These are phyloP conservation scores for Ctenodactylus gundi DNA, from an alignment of 2,113 vertebrate genomes.

Conservation along the genomic window DNA sequence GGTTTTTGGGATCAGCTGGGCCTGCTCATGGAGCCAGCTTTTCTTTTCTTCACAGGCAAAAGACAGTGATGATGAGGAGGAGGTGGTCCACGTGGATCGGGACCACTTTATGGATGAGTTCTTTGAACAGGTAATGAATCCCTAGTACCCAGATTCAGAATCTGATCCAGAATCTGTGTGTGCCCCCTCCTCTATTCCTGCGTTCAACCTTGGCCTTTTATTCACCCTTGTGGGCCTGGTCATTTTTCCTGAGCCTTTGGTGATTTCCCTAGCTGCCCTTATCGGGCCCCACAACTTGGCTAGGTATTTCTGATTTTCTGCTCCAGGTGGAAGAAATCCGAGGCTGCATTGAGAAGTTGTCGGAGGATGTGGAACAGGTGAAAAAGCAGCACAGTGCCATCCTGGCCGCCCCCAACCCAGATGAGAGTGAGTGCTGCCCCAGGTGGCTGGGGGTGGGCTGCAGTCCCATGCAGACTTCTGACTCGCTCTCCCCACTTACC, in stretches of 20 bases:
- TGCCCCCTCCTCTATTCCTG: neutral
- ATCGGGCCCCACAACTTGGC: neutral
- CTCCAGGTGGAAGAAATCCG: conserved; percentile 93
- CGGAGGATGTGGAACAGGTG: conserved; percentile 95
- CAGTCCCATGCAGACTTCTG: neutral
- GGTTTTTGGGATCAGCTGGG: neutral
- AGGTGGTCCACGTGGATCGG: conserved; percentile 94
- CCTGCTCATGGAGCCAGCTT: neutral
- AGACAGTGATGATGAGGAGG: conserved; percentile 96
- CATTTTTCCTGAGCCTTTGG: neutral
- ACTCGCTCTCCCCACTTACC: rapidly evolving
- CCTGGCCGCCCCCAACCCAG: conserved; percentile 94
- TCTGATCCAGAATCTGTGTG: neutral
- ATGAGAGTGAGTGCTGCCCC: conserved; percentile 89
- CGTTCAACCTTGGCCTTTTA: neutral
- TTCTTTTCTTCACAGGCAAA: conserved; percentile 86
- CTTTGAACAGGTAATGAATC: conserved; percentile 91
- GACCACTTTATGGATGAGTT: conserved; percentile 98
- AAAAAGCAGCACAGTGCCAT: conserved; percentile 97
- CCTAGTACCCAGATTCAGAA: neutral
- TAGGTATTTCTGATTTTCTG: neutral
- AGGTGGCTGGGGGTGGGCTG: rapidly evolving
- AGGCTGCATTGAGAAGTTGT: conserved; percentile 95
- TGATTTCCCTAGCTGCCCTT: neutral
- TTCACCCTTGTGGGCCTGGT: neutral